Evolutionary conservation across 2,113 vertebrate genomes (phyloP), one percentile per base, ranked within the genome.

Genomic region (Rhinogobius similis): DNA sequence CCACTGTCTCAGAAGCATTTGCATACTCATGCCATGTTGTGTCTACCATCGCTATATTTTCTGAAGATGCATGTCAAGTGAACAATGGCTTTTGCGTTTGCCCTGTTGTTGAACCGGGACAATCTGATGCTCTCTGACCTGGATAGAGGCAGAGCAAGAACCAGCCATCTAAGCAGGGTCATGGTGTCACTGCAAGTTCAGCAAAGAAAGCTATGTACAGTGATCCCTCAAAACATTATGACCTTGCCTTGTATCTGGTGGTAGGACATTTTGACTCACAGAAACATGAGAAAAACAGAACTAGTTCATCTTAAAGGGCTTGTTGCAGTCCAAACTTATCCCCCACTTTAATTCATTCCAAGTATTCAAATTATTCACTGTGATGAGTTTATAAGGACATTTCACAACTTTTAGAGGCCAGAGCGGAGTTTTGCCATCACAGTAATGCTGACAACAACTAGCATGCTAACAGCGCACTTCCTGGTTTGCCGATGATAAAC

Each of bases 91-190:
- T 78, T 55, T 70, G 38, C 74, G 38, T 61, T 36, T 76, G 78
- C 29, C 82, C 76, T 16, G 61, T 70, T 69, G 73, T 50, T 84
- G 83, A 86, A 80, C 83, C 20, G 10, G 67, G 75, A 73, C 0
- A 6, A 65, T 13, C 29, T 46, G 27, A 78, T 86, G 84, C 85
- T 89, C 82, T 29, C 56, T 88, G 86, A 86, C 87, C 87, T 78
- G 87, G 78, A 87, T 82, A 77, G 18, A 41, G 23, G 36, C 32
- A 8, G 53, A 48, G 52, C 23, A 55, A 68, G 62, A 48, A 55
- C 0, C 13, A 2, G 18, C 52, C 73, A 68, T 75, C 13, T 74
- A 58, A 69, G 29, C 41, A 67, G 59, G 83, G 75, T 78, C 65
- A 62, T 29, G 0, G 50, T 53, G 71, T 84, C 68, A 53, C 39